Percentiles rank a stretch among this genome's conserved stretches.
Conservation (phyloP, 2,797 vertebrate species). For the Monodelphis domestica region DNA sequence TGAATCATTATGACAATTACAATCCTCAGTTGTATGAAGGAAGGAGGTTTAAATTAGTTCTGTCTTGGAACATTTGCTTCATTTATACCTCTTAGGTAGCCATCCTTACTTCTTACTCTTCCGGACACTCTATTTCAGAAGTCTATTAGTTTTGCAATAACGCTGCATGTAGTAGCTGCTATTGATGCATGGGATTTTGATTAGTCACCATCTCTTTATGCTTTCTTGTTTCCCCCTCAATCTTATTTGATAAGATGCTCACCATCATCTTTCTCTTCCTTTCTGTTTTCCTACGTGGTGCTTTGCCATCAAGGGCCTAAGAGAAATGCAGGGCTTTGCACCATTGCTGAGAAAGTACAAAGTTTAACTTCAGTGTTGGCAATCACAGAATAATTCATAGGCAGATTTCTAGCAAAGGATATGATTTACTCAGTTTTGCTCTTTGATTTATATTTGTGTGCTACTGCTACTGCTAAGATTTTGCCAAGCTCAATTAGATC, state of each 20-base stretch:
- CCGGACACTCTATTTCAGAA: slow-evolving; percentile 55
- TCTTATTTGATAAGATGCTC: slow-evolving; percentile 60
- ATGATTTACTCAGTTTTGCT: slow-evolving; percentile 86
- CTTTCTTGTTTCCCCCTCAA: slow-evolving; percentile 47
- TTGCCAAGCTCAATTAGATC: slow-evolving; percentile 89
- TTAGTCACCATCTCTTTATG: slow-evolving; percentile 52
- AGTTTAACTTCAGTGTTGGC: slow-evolving; percentile 87
- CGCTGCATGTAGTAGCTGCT: slow-evolving; percentile 38
- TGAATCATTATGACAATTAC: slow-evolving; percentile 71
- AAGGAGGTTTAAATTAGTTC: slow-evolving; percentile 75
- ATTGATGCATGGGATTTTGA: slow-evolving; percentile 44
- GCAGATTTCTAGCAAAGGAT: slow-evolving; percentile 86
- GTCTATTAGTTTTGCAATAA: slow-evolving; percentile 43
- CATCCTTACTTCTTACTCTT: not conserved
- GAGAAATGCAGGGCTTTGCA: slow-evolving; percentile 80
- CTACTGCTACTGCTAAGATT: slow-evolving; percentile 85
- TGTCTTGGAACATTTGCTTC: slow-evolving; percentile 50
- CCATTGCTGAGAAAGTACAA: slow-evolving; percentile 83
- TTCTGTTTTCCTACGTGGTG: slow-evolving; percentile 61
- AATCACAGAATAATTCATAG: slow-evolving; percentile 84
- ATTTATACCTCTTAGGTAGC: not conserved
- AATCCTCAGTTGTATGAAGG: slow-evolving; percentile 77
- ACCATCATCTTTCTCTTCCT: slow-evolving; percentile 70
- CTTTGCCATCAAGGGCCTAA: slow-evolving; percentile 78
- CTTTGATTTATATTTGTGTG: slow-evolving; percentile 86